Base-by-base conservation (phyloP, 1,140 invertebrate genomes). In the Zelostemma sp. region DNA sequence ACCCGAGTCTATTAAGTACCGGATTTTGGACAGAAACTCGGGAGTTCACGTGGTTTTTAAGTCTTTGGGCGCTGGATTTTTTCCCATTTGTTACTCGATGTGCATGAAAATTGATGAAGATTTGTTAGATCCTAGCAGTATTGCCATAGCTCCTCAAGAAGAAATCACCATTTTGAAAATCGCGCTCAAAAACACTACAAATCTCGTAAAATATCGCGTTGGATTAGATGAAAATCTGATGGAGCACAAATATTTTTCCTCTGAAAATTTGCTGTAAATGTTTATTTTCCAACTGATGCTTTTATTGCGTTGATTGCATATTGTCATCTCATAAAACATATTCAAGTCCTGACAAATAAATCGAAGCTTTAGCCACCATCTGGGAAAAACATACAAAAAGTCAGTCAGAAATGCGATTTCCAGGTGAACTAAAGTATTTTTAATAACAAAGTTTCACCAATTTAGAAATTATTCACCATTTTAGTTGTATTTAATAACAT, bases 121-220 rank as follows among this genome's bases (percentile, higher is more conserved):
- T 64, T 79, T 86, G 6, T 77, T 91, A 28, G 73, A 84, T 15
- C 81, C 87, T 48, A 87, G 90, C 33, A 79, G 80, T 6, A 69
- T 88, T 6, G 81, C 78, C 12, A 84, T 91, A 9, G 93, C 95
- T 82, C 88, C 91, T 6, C 93, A 91, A 89, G 92, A 94, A 74
- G 91, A 93, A 69, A 95, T 95, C 86, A 88, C 94, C n/a, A 90
- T 93, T 1, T 75, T 94, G 41, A 90, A 91, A 53, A 63, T 95
- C 19, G 84, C 88, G 67, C 80, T 93, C 57, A 85, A 79, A 12
- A 49, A 77, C 63, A 77, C 81, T 63, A 81, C 86, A 58, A 80
- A 82, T 48, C 53, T 88, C 25, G 58, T 57, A 6, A 78, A 75
- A 55, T 91, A 89, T 77, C 81, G 79, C 57, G 89, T 89, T 75